Evolutionary conservation across 2,113 vertebrate genomes (phyloP).

Genomic region (Chloebia gouldiae): DNA sequence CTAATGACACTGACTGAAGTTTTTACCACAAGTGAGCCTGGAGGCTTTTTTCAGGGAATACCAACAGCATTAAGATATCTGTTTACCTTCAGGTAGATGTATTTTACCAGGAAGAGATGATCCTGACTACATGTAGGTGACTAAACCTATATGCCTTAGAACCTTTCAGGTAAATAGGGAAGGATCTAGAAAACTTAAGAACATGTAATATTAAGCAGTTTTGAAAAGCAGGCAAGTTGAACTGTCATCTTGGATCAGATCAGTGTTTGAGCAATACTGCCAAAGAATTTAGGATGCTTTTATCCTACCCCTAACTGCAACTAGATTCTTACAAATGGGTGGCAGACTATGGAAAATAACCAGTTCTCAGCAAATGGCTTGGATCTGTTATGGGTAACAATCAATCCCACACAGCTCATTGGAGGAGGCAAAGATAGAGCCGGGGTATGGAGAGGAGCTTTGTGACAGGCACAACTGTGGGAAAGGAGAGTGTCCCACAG

Average conservation of each 20-base stretch:
- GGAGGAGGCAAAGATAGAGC: neutral
- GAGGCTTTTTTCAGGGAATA: neutral
- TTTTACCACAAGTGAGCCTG: neutral
- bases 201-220: neutral
- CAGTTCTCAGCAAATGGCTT: neutral
- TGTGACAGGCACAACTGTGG: neutral
- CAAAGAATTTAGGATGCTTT: neutral
- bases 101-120: neutral
- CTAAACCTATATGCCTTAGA: neutral
- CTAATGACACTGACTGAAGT: neutral
- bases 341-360: neutral
- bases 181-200: neutral
- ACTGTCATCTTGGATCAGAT: neutral
- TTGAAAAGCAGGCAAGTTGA: neutral
- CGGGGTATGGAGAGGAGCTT: fast-evolving
- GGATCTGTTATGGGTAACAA: neutral
- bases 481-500: neutral
- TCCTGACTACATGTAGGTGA: neutral
- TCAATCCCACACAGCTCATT: neutral
- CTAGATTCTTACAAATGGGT: neutral
- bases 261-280: neutral
- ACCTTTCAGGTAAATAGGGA: neutral
- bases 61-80: neutral
- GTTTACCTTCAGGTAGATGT: neutral
- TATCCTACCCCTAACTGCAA: neutral